Conservation (phyloP, 2,888 invertebrate species). For the Netelia virgata region DNA sequence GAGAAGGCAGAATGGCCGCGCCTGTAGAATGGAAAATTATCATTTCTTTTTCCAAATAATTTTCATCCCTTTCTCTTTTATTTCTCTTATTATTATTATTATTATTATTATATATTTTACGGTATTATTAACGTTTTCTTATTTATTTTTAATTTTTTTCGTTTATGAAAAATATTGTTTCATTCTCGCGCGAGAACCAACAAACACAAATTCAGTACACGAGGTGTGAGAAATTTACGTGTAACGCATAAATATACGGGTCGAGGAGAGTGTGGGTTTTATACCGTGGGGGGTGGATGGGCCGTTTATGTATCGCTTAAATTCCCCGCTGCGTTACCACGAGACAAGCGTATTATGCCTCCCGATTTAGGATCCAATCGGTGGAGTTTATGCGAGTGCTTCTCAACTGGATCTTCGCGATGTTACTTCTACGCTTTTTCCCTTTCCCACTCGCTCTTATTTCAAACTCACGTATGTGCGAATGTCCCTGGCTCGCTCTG, state of each 20-base stretch:
- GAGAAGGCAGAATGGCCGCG: too few species aligned
- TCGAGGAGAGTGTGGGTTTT: constrained; percentile 74
- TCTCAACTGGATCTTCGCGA: constrained; percentile 75
- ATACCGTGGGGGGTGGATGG: constrained; percentile 66
- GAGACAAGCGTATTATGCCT: constrained; percentile 74
- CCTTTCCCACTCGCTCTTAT: constrained; percentile 72
- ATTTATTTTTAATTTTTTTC: too few species aligned
- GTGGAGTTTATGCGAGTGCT: constrained; percentile 78
- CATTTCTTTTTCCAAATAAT: too few species aligned
- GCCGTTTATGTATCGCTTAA: constrained; percentile 24
- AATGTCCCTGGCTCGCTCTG: not conserved
- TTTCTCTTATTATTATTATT: too few species aligned
- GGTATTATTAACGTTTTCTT: too few species aligned
- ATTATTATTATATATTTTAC: too few species aligned
- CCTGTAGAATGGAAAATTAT: too few species aligned
- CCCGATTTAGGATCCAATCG: constrained; percentile 80
- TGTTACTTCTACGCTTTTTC: not conserved
- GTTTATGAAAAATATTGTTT: too few species aligned
- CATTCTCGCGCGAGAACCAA: not conserved
- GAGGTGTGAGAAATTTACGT: constrained; percentile 73
- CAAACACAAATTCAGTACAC: constrained; percentile 21
- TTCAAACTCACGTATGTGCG: constrained; percentile 65
- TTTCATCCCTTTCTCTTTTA: too few species aligned
- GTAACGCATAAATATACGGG: constrained; percentile 74
- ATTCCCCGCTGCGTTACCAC: constrained; percentile 68